These are phyloP conservation scores for Danionella cerebrum DNA, from an alignment of 2,113 vertebrate genomes.

Conservation along the genomic window DNA sequence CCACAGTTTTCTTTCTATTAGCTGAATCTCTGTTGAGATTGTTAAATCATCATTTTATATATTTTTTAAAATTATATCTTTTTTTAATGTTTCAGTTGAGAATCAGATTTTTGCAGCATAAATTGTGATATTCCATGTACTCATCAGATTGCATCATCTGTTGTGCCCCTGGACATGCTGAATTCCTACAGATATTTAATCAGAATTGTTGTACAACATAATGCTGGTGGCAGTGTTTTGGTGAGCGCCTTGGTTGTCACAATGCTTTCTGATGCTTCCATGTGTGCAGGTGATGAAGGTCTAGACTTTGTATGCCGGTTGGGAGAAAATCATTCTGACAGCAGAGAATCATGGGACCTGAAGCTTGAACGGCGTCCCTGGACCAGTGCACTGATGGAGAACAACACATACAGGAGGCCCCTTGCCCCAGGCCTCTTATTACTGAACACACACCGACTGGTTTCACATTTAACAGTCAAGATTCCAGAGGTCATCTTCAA, in stretches of 20 bases:
- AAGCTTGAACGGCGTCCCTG: neutral
- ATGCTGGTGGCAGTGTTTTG: neutral
- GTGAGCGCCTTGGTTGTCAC: constrained; percentile 41
- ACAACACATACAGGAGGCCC: constrained; percentile 4
- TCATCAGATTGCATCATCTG: neutral
- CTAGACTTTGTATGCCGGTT: neutral
- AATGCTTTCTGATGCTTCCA: neutral
- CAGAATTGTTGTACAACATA: constrained; percentile 1
- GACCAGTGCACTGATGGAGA: constrained; percentile 16
- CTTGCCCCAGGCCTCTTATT: constrained; percentile 21
- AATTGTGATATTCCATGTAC: neutral
- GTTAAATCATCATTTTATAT: too few relatives aligned
- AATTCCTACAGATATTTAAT: constrained; percentile 37
- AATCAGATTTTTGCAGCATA: neutral
- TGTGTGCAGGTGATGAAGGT: constrained; percentile 22
- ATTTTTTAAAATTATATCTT: too few relatives aligned
- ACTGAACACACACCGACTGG: constrained; percentile 1
- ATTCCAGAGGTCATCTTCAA: constrained; percentile 28
- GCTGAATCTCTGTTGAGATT: too few relatives aligned
- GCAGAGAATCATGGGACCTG: constrained; percentile 1
- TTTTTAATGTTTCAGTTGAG: too few relatives aligned
- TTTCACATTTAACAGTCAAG: constrained; percentile 8
- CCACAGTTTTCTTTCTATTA: too few relatives aligned
- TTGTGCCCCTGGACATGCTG: too few relatives aligned
- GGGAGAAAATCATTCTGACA: constrained; percentile 15